Base-by-base conservation (phyloP, 2,888 invertebrate genomes). In the Megalurothrips usitatus region DNA sequence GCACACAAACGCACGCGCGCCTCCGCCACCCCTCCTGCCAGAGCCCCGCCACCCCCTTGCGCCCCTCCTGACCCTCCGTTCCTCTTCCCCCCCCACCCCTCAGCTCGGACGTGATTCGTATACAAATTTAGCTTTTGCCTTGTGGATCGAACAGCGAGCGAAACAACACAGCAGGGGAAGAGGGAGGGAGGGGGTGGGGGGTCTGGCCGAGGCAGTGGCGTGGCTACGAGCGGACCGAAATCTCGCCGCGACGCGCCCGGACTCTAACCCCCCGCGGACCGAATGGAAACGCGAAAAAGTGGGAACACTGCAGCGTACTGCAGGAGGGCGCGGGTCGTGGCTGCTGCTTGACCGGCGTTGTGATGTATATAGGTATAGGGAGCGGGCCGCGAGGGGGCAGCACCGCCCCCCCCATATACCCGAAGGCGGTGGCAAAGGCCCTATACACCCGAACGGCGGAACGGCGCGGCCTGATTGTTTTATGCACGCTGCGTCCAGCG, bases 51-150 rank as follows among this genome's bases (percentile, higher is more conserved):
- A 11, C 68, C 11, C 68, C 52, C 14, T 17, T 52, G 52, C 52
- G 68, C 26, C 68, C 23, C 68, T 75, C 26, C 68, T 23, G 23
- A 68, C 68, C 68, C 68, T 75, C 26, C 68, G 26, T 11, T 10
- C 23, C 68, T 26, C 23, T 26, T 26, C 68, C 68, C 68, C 26
- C 68, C 68, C 68, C 26, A 75, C 23, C 68, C 68, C 23, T 26
- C 68, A 26, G 68, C 68, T 75, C 68, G 68, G 68, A 75, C 68
- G 68, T 75, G 68, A 75, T 75, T 75, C 68, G 68, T 75, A 75
- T 75, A 75, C 68, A 75, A 75, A 75, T 75, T 75, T 75, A 26
- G 68, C 68, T 75, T 75, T 75, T 75, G 68, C 68, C 68, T 75
- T 75, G 68, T 75, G 68, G 68, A 75, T 75, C 68, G 68, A 75